Conservation (phyloP, 2,113 vertebrate species). For the Hystrix brachyura region DNA sequence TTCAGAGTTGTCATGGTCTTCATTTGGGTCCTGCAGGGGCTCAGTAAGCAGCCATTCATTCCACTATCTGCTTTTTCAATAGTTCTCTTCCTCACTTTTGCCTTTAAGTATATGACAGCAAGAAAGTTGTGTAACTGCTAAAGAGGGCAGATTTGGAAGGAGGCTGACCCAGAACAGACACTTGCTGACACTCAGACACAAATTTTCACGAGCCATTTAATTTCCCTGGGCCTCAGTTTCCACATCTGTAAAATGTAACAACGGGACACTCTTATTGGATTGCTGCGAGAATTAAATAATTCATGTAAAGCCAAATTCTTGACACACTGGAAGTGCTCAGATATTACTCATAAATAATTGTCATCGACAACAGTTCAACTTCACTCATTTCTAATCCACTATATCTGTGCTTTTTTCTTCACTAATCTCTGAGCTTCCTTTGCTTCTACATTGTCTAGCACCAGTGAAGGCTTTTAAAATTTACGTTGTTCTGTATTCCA, state of each 20-base stretch:
- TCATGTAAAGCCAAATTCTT: not conserved
- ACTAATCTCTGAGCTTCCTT: not conserved
- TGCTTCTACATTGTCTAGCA: not conserved
- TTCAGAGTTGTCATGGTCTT: not conserved
- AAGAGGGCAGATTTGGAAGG: not conserved
- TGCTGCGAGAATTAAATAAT: not conserved
- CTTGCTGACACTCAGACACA: not conserved
- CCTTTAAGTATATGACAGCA: not conserved
- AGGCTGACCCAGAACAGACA: not conserved
- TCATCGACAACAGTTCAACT: not conserved
- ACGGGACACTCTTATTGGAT: not conserved
- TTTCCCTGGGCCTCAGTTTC: not conserved
- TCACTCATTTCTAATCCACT: not conserved
- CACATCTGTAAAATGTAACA: not conserved
- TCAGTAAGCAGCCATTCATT: not conserved
- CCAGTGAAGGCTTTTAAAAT: not conserved
- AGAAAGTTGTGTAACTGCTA: not conserved
- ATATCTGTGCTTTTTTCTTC: not conserved
- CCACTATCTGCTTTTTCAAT: not conserved
- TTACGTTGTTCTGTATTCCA: slow-evolving; percentile 6
- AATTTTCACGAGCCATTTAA: not conserved
- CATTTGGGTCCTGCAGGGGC: not conserved
- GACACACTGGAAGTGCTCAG: not conserved
- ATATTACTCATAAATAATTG: not conserved
- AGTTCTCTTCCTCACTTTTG: not conserved